These are phyloP conservation scores for Cephus spinipes DNA, from an alignment of 2,888 invertebrate genomes.

Conservation along the genomic window DNA sequence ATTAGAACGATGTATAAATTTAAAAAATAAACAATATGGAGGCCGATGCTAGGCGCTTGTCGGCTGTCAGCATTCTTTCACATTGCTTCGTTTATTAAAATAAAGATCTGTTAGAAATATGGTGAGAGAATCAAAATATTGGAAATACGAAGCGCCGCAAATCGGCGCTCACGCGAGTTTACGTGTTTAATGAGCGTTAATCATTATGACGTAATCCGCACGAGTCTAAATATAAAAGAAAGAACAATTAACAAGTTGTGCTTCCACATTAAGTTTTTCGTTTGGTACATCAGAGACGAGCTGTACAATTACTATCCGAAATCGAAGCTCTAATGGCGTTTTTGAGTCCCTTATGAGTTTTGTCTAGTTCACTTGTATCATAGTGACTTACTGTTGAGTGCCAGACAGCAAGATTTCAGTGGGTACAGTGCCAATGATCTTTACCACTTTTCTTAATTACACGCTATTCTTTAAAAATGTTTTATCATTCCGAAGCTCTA, in stretches of 20 bases:
- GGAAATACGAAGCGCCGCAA: constrained; percentile 7
- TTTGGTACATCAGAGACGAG: background rate
- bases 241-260: constrained; percentile 9
- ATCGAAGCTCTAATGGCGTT: background rate
- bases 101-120: constrained; percentile 15
- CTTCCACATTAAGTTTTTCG: background rate
- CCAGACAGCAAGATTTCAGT: background rate
- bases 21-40: constrained; percentile 12
- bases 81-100: constrained; percentile 4
- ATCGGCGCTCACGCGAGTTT: constrained; percentile 8
- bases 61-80: background rate
- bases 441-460: background rate
- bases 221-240: background rate
- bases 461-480: background rate
- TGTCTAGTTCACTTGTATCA: background rate
- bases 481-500: background rate
- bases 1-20: constrained; percentile 2
- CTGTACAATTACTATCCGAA: background rate
- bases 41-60: background rate
- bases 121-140: constrained; percentile 4
- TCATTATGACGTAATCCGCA: constrained; percentile 14
- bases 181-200: constrained; percentile 1
- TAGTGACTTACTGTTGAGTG: background rate
- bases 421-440: background rate
- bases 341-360: background rate